phyloP scores from a whole-genome alignment of 2,113 vertebrate species.

The Ploceus nigricollis region DNA sequence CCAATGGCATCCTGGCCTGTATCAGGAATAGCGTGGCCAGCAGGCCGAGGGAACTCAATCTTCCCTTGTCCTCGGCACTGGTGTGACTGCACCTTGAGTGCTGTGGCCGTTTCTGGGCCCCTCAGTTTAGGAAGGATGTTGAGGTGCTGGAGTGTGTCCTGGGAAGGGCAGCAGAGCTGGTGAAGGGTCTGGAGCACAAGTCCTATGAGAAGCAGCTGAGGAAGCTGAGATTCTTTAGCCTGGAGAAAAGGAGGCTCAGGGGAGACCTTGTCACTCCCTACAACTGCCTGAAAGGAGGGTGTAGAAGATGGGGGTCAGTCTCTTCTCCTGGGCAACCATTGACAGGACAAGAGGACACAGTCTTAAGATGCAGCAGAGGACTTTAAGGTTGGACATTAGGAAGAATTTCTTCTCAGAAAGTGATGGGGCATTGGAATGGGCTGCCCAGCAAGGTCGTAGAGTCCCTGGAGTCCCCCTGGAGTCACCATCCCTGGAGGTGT shows the following conservation, averaged over 20 bases:
- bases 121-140: not conserved
- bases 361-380: not conserved
- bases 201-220: not conserved
- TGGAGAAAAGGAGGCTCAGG: not conserved
- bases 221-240: not conserved
- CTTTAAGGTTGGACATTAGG: not conserved
- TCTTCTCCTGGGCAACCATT: not conserved
- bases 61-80: not conserved
- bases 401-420: not conserved
- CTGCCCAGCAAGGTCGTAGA: not conserved
- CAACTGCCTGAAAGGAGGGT: not conserved
- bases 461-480: not conserved
- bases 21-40: not conserved
- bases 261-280: no score
- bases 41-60: not conserved
- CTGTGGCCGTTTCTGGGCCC: not conserved
- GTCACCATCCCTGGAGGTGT: not conserved
- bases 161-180: not conserved
- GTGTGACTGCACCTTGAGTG: rapidly evolving
- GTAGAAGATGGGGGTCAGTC: not conserved
- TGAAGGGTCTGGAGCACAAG: not conserved
- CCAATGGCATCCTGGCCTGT: no score
- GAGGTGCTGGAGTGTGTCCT: not conserved
- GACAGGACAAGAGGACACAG: not conserved
- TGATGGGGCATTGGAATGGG: not conserved